Evolutionary conservation across 2,113 vertebrate species (phyloP), one percentile per base, ranked within the genome.

Genomic region (Narcine bancroftii): DNA sequence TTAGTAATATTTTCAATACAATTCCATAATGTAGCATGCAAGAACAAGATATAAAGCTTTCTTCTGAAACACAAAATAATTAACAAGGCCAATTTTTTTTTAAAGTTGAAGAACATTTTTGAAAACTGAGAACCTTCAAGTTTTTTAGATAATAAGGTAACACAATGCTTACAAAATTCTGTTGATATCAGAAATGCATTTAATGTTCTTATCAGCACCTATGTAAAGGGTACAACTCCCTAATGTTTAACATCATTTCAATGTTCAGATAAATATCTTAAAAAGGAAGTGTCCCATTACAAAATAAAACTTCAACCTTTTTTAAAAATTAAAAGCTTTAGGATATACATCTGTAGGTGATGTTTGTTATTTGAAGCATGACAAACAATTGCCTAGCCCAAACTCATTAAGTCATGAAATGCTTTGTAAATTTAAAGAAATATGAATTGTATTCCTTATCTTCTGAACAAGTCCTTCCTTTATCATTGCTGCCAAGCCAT

Each of bases 401-500:
- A 87, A 87, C 53, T 6, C n/a, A 60, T 60, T 47, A 26, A 26
- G 53, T 19, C 15, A 85, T 39, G 36, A 39, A 75, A 36, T 87
- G n/a, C 29, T 56, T 11, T 36, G 4, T 36, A 17, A 56, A 29
- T 15, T 65, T 24, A 66, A 91, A 11, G 9, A 91, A 66, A 91
- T 45, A 69, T 91, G 26, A 69, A 50, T 92, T 17, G 77, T 73
- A 93, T 94, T 95, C 98, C 99, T 98, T 96, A 99, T 99, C 99
- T 97, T 99, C 95, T 96, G 95, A 89, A 98, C 93, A 94, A 99
- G 95, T 24, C 97, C 97, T 9, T 96, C 95, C 77, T 95, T 95
- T 81, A 98, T 95, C 94, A 98, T 94, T 69, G 94, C 95, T 92
- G 93, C 60, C 39, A 98, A 93, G n/a, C 97, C 97, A 92, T 94